Conservation (phyloP, 2,888 invertebrate species). For the Hyposoter dolosus region DNA sequence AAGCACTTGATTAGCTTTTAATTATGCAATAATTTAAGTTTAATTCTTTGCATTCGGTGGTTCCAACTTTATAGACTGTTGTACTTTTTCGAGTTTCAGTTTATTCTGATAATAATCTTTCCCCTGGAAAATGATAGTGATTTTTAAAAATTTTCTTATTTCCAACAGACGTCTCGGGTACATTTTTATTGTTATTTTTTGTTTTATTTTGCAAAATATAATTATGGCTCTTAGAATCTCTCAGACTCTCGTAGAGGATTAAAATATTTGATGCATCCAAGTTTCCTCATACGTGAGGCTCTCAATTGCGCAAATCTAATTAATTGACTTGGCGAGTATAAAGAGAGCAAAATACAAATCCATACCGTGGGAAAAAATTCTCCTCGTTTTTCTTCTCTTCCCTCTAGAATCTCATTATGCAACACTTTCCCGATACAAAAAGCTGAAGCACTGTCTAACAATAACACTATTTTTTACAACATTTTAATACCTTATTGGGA, state of each 20-base stretch:
- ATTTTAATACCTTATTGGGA: slow-evolving; percentile 4
- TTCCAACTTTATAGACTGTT: background rate
- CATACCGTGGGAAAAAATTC: slow-evolving; percentile 42
- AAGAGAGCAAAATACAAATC: slow-evolving; percentile 23
- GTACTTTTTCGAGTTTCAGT: background rate
- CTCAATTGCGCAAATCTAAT: slow-evolving; percentile 45
- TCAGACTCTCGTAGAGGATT: background rate
- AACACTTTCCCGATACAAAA: slow-evolving; percentile 34
- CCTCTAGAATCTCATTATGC: slow-evolving; percentile 17
- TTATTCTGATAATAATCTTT: background rate
- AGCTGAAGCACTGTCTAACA: background rate
- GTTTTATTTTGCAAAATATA: background rate
- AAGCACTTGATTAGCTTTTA: no score
- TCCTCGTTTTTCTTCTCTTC: slow-evolving; percentile 4
- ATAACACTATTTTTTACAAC: background rate
- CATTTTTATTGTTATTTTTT: background rate
- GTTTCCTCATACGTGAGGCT: slow-evolving; percentile 46
- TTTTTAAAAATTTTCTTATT: no score
- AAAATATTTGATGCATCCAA: slow-evolving; percentile 32
- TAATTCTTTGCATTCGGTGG: no score
- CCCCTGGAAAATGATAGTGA: no score
- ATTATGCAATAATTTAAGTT: no score
- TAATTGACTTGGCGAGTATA: slow-evolving; percentile 47
- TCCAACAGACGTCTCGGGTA: background rate
- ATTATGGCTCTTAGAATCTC: background rate